Conservation (phyloP, 2,113 vertebrate genomes). For the Paratilapia polleni region DNA sequence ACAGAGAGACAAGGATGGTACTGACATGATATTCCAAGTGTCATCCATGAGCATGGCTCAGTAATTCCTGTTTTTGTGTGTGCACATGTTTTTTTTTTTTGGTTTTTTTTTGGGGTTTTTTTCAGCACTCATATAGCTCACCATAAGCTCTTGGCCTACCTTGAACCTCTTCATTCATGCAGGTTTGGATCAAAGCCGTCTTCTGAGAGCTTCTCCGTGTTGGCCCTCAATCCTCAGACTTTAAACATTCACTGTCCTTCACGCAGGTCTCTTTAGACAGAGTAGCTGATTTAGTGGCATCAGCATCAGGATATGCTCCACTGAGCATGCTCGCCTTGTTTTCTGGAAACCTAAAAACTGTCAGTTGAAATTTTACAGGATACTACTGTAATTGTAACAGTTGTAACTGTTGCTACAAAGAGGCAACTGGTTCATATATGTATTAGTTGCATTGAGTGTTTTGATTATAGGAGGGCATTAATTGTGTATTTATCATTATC, state of each 20-base stretch:
- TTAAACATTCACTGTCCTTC: not conserved
- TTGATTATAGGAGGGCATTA: no score
- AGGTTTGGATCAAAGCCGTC: not conserved
- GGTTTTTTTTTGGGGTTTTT: no score
- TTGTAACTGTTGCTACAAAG: no score
- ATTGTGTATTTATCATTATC: not conserved
- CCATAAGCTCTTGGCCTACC: not conserved
- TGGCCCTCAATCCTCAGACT: not conserved
- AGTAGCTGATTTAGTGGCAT: no score
- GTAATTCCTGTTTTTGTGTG: not conserved
- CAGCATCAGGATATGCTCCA: no score
- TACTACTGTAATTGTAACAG: not conserved
- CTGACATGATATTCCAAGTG: constrained; percentile 7
- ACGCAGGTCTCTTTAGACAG: no score
- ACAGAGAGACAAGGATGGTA: not conserved
- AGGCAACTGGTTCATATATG: no score
- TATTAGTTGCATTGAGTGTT: no score
- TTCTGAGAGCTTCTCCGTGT: not conserved
- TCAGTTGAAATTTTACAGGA: not conserved
- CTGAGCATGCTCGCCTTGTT: no score
- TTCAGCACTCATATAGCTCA: not conserved
- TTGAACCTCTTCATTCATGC: not conserved
- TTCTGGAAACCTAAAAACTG: not conserved
- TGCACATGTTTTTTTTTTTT: no score
- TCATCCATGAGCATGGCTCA: constrained; percentile 2